These are phyloP conservation scores for Ibidorhyncha struthersii DNA, from an alignment of 2,113 vertebrate genomes.

Conservation along the genomic window DNA sequence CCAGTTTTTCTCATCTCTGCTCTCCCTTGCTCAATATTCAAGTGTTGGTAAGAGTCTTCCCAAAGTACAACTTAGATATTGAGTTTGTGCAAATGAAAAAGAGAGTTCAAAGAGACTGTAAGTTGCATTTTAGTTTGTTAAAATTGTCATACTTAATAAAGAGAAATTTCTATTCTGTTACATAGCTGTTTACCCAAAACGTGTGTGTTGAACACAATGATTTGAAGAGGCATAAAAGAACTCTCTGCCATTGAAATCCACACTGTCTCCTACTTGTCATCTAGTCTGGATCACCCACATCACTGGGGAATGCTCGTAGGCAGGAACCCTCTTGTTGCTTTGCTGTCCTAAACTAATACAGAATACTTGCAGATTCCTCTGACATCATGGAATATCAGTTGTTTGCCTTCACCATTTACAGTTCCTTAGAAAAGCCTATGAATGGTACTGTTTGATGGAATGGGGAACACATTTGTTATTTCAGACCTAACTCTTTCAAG, in stretches of 20 bases:
- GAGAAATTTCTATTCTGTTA: neutral
- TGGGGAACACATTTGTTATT: accelerated
- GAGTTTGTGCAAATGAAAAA: neutral
- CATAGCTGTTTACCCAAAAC: neutral
- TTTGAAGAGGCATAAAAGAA: neutral
- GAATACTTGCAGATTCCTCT: neutral
- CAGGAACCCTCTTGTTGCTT: neutral
- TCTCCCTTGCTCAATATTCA: neutral
- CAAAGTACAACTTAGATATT: neutral
- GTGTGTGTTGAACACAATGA: accelerated
- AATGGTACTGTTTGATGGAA: neutral
- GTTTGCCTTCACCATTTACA: neutral
- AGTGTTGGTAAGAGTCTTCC: neutral
- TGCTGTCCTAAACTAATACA: neutral
- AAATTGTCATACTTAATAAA: neutral
- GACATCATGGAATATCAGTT: neutral
- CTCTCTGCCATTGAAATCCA: neutral
- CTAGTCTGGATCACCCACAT: neutral
- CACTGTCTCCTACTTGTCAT: accelerated
- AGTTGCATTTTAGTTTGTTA: neutral
- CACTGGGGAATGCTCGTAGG: neutral
- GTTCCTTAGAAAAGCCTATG: neutral
- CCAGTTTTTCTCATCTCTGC: neutral
- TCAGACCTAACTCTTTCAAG: neutral
- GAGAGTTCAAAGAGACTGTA: neutral